Base-by-base conservation (phyloP, 2,888 invertebrate genomes). In the Scaptodrosophila latifasciaeformis region DNA sequence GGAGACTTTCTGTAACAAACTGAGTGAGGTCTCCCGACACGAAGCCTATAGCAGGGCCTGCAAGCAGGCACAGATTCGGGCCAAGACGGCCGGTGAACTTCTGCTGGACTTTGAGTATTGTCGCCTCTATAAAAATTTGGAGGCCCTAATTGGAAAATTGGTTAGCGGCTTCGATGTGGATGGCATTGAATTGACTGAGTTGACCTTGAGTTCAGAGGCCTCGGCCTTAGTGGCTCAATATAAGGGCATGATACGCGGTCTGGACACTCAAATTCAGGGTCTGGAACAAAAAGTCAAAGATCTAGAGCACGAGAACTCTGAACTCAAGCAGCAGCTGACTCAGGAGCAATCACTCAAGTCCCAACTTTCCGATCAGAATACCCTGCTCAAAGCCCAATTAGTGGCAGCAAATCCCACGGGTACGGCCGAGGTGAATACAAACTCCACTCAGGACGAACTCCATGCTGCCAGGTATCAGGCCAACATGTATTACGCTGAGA, bases 71-170 rank as follows among this genome's bases (percentile, higher is more conserved):
- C 97, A 98, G 86, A 90, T 95, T 24, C 89, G 92, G 39, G 93
- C 92, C 9, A 92, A 92, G 84, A 88, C 90, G 49, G 88, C 94
- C 2, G 88, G 88, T 0, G 97, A 98, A 62, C 89, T 98, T 13
- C 88, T 97, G 49, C 89, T 99, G 35, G 99, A 99, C 86, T 96
- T 95, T 84, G 96, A 97, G 87, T 99, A 98, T 88, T 97, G 97
- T 80, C 91, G 92, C 81, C 88, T 98, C 19, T 95, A 96, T 84
- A 98, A 96, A 86, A 90, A 90, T 1, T 86, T 94, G 27, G 95
- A 95, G 87, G 89, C 88, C 10, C 80, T 88, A 34, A 88, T 90
- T 53, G 84, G 88, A 10, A 90, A 90, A 79, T 86, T 90, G 3
- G 86, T 89, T 1, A 85, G 80, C 49, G 87, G 81, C 71, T 88